Percentiles rank a stretch among this genome's conserved stretches.
Conservation (phyloP, 2,888 invertebrate species). For the Drosophila dives region DNA sequence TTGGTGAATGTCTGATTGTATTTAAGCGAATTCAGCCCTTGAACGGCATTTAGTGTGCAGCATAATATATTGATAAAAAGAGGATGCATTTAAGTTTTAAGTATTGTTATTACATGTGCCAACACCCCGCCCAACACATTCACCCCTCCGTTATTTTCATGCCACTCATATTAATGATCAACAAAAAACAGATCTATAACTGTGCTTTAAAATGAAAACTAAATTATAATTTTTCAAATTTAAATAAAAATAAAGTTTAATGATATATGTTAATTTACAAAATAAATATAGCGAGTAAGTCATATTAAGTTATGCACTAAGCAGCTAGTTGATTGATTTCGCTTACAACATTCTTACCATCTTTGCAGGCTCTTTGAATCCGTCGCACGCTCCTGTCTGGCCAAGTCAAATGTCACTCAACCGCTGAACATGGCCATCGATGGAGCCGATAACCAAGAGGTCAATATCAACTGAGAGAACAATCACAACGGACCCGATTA, state of each 20-base stretch:
- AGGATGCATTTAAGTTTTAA: conserved; percentile 32
- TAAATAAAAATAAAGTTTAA: not conserved
- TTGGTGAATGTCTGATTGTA: conserved; percentile 68
- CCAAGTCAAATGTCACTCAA: conserved; percentile 88
- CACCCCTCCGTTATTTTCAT: not conserved
- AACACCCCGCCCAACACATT: not conserved
- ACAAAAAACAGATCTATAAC: not conserved
- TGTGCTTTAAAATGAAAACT: not conserved
- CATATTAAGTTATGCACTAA: not conserved
- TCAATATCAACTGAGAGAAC: conserved; percentile 75
- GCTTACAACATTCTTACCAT: conserved; percentile 10
- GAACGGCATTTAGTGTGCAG: conserved; percentile 60
- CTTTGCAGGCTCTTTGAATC: conserved; percentile 94
- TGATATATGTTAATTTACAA: not conserved
- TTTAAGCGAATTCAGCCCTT: conserved; percentile 56
- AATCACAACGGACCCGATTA: conserved; percentile 35
- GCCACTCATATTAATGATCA: not conserved
- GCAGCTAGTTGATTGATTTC: conserved; percentile 1
- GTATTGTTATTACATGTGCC: conserved; percentile 11
- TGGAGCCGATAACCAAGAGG: conserved; percentile 83
- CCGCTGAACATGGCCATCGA: conserved; percentile 83
- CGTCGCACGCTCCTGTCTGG: conserved; percentile 97
- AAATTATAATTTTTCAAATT: not conserved
- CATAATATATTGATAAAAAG: conserved; percentile 37
- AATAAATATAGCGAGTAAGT: not conserved